Evolutionary conservation across 2,113 vertebrate species (phyloP), one percentile per base, ranked within the genome.

Genomic region (Blennius ocellaris): DNA sequence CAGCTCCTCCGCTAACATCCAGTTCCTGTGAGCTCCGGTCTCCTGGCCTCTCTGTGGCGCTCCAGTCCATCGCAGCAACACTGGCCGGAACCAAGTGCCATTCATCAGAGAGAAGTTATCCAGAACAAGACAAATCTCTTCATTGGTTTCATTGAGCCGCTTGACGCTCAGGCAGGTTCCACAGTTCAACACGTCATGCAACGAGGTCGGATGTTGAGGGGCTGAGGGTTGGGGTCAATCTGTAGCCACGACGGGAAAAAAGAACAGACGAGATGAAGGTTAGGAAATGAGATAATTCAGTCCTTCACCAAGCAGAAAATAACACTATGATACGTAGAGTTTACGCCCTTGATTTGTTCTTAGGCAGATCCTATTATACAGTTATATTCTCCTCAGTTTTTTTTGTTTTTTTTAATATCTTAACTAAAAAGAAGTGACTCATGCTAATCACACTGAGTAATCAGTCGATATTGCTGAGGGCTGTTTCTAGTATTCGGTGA

Each of bases 111-210:
- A 93, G 85, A 82, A 84, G 65, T 79, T 83, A 71, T 87, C 90
- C 78, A 65, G 87, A 83, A 92, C 89, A 92, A 87, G 75, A 90
- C 78, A 85, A 84, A 91, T 91, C 92, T 90, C 87, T 76, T 73
- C 74, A 85, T 85, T 87, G 9, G 63, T 79, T 89, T 72, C 58
- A 76, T 62, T 8, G 81, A 75, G 14, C 45, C 45, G 87, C 82
- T 66, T 0, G 17, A 82, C 38, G 54, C 76, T 59, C 0, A 5
- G 58, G 62, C 11, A 58, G 63, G 69, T 49, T 1, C 38, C 41
- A 0, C 11, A 55, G 78, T 90, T 99, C 95, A 99, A 84, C 96
- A 97, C 6, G 98, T 99, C 98, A 97, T 96, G 93, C 96, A 97
- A 87, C 96, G 96, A 0, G 92, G 96, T 69, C 96, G 93, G 68